Conservation (phyloP, 1,140 invertebrate genomes). For the Onthophagus taurus region DNA sequence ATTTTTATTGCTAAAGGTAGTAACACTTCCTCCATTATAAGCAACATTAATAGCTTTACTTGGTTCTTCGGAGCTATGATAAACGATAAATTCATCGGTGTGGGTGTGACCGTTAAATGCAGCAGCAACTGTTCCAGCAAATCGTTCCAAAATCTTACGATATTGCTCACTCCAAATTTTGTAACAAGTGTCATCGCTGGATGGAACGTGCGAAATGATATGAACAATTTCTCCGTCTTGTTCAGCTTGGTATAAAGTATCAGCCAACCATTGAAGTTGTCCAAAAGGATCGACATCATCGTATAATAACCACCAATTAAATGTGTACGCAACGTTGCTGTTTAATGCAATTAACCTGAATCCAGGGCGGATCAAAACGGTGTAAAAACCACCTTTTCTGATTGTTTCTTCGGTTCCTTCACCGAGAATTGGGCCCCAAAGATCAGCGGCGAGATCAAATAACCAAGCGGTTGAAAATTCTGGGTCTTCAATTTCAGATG, state of each 20-base stretch:
- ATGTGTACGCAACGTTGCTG: constrained; percentile 61
- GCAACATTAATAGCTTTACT: constrained; percentile 48
- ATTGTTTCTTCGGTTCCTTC: constrained; percentile 51
- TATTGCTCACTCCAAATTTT: constrained; percentile 51
- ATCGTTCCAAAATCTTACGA: constrained; percentile 44
- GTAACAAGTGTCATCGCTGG: constrained; percentile 49
- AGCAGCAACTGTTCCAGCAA: constrained; percentile 51
- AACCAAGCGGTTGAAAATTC: constrained; percentile 50
- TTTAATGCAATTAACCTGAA: constrained; percentile 66
- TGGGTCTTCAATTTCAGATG: constrained; percentile 17
- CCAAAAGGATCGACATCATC: constrained; percentile 49
- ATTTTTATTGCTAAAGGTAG: constrained; percentile 31
- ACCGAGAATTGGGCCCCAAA: constrained; percentile 51
- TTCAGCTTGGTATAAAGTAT: constrained; percentile 60
- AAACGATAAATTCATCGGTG: constrained; percentile 63
- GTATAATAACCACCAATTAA: constrained; percentile 62
- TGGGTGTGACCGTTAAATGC: constrained; percentile 80
- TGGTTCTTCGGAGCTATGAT: constrained; percentile 43
- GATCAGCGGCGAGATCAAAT: constrained; percentile 53
- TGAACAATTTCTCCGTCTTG: constrained; percentile 62
- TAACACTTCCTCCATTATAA: constrained; percentile 69
- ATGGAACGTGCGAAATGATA: constrained; percentile 72
- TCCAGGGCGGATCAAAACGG: constrained; percentile 48
- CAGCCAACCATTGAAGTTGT: constrained; percentile 66
- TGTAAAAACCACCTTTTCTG: constrained; percentile 60